Evolutionary conservation across 1,140 invertebrate genomes (phyloP), one percentile per base, ranked within the genome.

Genomic region (Heliconius melpomene): DNA sequence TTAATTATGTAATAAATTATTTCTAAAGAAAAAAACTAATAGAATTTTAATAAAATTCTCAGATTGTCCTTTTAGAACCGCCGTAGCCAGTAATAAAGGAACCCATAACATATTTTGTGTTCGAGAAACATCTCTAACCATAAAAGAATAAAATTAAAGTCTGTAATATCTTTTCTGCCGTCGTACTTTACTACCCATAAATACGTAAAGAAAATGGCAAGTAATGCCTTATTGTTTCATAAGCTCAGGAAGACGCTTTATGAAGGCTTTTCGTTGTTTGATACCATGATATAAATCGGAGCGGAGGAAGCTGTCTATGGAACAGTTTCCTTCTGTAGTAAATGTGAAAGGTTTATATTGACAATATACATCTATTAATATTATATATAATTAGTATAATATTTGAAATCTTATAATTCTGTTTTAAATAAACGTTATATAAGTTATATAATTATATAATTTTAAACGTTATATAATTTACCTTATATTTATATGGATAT

Each of bases 231-330:
- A 84, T 84, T 87, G 84, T 87, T 84, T 82, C 78, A 54, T 75
- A 74, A 80, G 81, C 50, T 84, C 77, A 78, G 66, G 77, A 86
- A 76, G 83, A 78, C 79, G 74, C 83, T 85, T 84, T 83, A 83
- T 82, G 78, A 80, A 83, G 80, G 78, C 75, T 73, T 84, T 87
- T 79, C 77, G 80, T 75, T 78, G 72, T 85, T 84, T 84, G 78
- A 84, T 82, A 83, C 78, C 82, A 81, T 73, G 82, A 85, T 84
- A 84, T 87, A 89, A 89, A 86, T 83, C 81, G 84, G 82, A 87
- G 82, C 85, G 81, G 79, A 66, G 60, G 11, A 66, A 66, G 60
- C 60, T 13, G 60, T 66, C 57, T 66, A 66, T 13, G 57, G 60
- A 29, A 66, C 60, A 13, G 11, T 66, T 3, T 29, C 9, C 3